These are phyloP conservation scores for Bimastos eiseni DNA, from an alignment of 2,888 invertebrate genomes.

Conservation along the genomic window DNA sequence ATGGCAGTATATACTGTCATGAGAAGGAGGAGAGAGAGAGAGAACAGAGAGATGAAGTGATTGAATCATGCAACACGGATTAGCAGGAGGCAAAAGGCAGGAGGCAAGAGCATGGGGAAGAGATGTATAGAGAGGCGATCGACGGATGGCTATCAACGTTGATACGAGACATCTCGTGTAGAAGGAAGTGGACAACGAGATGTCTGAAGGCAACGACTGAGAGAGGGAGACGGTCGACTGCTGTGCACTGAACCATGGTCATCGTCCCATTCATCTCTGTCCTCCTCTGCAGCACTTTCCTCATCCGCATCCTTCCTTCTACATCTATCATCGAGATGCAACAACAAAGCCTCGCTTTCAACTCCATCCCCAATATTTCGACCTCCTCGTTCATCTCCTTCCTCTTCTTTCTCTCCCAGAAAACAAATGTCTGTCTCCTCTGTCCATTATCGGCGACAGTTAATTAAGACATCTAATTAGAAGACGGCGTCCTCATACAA, in stretches of 20 bases:
- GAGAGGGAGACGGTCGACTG: not conserved
- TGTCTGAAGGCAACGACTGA: not conserved
- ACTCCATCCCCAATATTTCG: not conserved
- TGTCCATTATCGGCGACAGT: not conserved
- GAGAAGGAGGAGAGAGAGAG: not conserved
- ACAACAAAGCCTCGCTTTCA: conserved; percentile 13
- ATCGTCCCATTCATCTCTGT: conserved; percentile 1
- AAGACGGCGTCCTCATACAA: not conserved
- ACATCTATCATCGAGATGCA: not conserved
- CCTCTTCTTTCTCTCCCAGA: not conserved
- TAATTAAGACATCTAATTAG: not conserved
- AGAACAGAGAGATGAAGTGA: too few species aligned
- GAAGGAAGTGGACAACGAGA: not conserved
- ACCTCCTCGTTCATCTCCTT: too few species aligned
- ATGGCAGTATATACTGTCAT: too few species aligned
- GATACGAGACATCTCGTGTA: not conserved
- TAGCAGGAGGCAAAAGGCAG: too few species aligned
- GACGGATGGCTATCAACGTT: not conserved
- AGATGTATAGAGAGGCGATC: not conserved
- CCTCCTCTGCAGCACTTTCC: not conserved
- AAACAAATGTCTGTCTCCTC: not conserved
- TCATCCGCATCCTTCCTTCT: not conserved
- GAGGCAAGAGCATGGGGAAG: not conserved
- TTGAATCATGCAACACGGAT: too few species aligned
- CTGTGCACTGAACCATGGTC: not conserved